Conservation (phyloP, 1,140 invertebrate genomes). For the Aphelinus atriplicis region DNA sequence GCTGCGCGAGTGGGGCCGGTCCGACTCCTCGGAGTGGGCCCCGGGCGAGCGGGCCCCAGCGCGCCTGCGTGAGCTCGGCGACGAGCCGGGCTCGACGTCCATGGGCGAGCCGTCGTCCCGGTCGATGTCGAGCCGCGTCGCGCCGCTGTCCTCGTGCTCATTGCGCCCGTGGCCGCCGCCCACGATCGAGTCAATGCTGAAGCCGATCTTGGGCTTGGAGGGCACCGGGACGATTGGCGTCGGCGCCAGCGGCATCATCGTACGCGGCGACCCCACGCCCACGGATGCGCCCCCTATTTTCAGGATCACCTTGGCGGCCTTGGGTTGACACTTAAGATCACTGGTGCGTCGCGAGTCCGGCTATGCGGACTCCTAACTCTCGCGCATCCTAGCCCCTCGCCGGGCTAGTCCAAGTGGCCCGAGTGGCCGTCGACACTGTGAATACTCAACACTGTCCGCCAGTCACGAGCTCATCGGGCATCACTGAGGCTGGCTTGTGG, state of each 20-base stretch:
- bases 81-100: conserved; percentile 58
- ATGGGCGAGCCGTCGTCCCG: conserved; percentile 56
- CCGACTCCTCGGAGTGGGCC: conserved; percentile 60
- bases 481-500: not conserved
- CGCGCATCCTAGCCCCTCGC: too few relatives aligned
- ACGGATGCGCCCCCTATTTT: conserved; percentile 10
- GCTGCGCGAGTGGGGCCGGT: conserved; percentile 55
- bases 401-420: too few relatives aligned
- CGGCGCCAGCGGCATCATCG: conserved; percentile 91
- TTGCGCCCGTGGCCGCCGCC: conserved; percentile 69
- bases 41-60: conserved; percentile 53
- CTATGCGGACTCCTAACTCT: too few relatives aligned
- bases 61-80: conserved; percentile 45
- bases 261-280: conserved; percentile 54
- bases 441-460: conserved; percentile 20
- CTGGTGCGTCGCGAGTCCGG: too few relatives aligned
- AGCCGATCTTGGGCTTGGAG: conserved; percentile 91
- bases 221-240: conserved; percentile 84
- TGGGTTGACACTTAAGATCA: not conserved
- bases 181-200: conserved; percentile 94
- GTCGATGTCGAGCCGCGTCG: conserved; percentile 56
- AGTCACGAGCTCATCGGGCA: not conserved
- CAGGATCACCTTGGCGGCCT: conserved; percentile 20
- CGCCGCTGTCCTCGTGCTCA: conserved; percentile 49
- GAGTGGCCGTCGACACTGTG: not conserved